A percentile compares a stretch with the other conserved stretches of the same genome.
phyloP scores from a whole-genome alignment of 2,888 invertebrate genomes.

The Drosophila nr. perissopoda region DNA sequence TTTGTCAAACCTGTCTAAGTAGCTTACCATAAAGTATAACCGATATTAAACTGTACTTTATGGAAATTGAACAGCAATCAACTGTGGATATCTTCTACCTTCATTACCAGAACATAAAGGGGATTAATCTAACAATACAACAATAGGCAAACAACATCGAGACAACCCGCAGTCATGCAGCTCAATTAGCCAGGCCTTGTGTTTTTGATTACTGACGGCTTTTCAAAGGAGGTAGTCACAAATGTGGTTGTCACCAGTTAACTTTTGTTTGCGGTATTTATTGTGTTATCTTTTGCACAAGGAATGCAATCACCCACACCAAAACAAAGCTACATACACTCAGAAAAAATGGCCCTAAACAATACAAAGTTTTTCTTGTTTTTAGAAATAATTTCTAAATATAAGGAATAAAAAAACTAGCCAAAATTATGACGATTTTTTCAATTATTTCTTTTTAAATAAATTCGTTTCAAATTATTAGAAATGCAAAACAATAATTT shows the following conservation, averaged over 20 bases:
- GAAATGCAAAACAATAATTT: too few species aligned
- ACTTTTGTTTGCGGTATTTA: background rate
- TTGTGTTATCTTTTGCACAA: background rate
- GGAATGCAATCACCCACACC: background rate
- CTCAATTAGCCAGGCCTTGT: background rate
- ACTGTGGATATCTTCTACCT: background rate
- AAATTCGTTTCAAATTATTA: background rate
- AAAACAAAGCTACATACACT: background rate
- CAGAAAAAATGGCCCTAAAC: background rate
- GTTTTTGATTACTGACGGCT: background rate
- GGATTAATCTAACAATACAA: background rate
- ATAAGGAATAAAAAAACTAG: background rate
- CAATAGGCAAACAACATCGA: background rate
- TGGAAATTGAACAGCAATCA: background rate
- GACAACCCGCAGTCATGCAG: background rate
- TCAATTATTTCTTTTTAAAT: background rate
- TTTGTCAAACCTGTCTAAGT: background rate
- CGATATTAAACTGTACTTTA: background rate
- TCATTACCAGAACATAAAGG: background rate
- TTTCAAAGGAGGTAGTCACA: background rate
- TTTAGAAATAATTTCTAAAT: background rate
- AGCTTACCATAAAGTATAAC: background rate
- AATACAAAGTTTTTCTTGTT: background rate
- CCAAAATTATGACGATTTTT: background rate
- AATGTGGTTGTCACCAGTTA: background rate